phyloP scores from a whole-genome alignment of 2,113 vertebrate genomes.

The Lampris incognitus region DNA sequence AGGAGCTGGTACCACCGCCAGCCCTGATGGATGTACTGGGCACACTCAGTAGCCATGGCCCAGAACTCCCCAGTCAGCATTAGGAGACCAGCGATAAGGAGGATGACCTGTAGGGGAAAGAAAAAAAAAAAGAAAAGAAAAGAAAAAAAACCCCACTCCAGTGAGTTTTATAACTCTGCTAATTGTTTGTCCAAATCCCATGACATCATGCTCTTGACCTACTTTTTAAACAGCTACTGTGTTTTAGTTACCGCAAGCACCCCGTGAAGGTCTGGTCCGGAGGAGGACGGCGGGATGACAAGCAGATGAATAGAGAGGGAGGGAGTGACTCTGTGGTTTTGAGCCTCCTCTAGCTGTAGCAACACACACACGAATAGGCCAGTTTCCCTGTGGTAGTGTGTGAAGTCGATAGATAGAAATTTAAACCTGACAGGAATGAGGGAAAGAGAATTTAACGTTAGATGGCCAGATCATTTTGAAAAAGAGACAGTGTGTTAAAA shows the following conservation, averaged over 20 bases:
- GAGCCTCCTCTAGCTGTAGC: conserved; percentile 62
- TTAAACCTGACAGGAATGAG: conserved; percentile 59
- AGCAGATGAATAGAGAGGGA: conserved; percentile 74
- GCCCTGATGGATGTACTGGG: conserved; percentile 42
- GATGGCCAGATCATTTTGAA: no score
- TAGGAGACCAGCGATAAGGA: conserved; percentile 76
- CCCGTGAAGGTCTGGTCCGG: conserved; percentile 69
- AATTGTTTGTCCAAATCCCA: no score
- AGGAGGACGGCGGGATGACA: conserved; percentile 62
- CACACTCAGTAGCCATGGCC: conserved; percentile 52
- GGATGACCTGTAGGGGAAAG: conserved; percentile 66
- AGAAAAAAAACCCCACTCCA: no score
- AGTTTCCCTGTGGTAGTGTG: conserved; percentile 80
- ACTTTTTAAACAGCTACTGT: neutral
- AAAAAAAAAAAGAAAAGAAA: no score
- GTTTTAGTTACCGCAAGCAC: conserved; percentile 70
- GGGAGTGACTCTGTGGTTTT: conserved; percentile 28
- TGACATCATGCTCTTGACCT: neutral
- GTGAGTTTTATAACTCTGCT: no score
- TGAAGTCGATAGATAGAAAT: conserved; percentile 78
- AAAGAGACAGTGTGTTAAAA: no score
- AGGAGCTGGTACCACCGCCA: conserved; percentile 69
- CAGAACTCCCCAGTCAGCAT: conserved; percentile 69
- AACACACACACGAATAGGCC: conserved; percentile 77
- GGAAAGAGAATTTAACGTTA: neutral